Percentiles rank a stretch among this genome's conserved stretches.
These are phyloP conservation scores for Panthera leo DNA, from an alignment of 2,113 vertebrate species.

Conservation along the genomic window DNA sequence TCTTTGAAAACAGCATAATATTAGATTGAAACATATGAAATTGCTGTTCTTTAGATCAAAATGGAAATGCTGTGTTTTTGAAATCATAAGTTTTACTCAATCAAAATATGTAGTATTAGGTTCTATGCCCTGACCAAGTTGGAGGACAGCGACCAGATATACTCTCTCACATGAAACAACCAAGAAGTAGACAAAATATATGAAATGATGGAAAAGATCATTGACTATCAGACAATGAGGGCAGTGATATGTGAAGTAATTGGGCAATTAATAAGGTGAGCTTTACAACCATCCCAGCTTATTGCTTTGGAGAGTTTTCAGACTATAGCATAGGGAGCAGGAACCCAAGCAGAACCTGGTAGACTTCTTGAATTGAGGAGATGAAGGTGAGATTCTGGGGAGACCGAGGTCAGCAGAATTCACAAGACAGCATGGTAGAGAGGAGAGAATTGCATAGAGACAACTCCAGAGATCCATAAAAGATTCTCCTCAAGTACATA, in stretches of 20 bases:
- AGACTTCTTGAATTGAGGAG: neutral
- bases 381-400: neutral
- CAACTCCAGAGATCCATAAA: neutral
- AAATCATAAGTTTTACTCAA: neutral
- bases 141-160: neutral
- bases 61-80: neutral
- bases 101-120: neutral
- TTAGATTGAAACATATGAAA: neutral
- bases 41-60: neutral
- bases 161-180: neutral
- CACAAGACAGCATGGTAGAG: neutral
- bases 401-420: neutral
- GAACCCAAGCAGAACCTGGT: neutral
- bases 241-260: neutral
- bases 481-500: neutral
- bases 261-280: neutral
- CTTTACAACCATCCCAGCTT: neutral
- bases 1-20: neutral
- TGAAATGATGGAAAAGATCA: neutral
- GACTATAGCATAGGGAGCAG: neutral
- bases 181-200: neutral
- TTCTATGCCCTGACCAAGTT: neutral
- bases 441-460: neutral
- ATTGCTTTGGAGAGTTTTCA: neutral
- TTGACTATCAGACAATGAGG: neutral